Conservation (phyloP, 2,888 invertebrate species). For the Teleiodes luculella region DNA sequence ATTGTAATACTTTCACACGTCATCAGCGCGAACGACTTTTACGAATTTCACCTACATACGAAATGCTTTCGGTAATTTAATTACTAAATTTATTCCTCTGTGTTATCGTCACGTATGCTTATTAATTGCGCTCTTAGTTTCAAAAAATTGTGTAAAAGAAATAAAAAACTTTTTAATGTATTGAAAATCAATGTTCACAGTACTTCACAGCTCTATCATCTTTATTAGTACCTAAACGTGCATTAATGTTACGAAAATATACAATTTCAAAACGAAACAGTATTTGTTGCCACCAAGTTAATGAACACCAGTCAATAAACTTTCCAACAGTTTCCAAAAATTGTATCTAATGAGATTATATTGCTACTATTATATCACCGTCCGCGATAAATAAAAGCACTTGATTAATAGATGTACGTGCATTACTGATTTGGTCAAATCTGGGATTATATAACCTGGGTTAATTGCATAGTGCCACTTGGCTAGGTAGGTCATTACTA, state of each 20-base stretch:
- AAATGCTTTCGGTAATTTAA: slow-evolving; percentile 14
- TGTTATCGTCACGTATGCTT: no score
- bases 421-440: slow-evolving; percentile 23
- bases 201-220: no score
- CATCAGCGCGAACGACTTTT: slow-evolving; percentile 36
- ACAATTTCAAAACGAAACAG: no score
- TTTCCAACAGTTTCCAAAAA: background rate
- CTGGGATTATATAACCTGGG: slow-evolving; percentile 33
- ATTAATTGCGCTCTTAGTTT: no score
- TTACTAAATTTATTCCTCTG: no score
- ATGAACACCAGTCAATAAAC: no score
- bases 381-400: background rate
- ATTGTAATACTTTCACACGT: slow-evolving; percentile 62
- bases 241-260: no score
- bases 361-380: background rate
- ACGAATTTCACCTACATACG: slow-evolving; percentile 54
- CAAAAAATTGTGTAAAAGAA: no score
- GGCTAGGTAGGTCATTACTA: background rate
- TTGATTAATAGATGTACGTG: slow-evolving; percentile 15
- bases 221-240: no score
- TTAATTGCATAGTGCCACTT: slow-evolving; percentile 33
- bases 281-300: background rate
- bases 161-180: no score
- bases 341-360: background rate
- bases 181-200: no score